Percentiles rank a stretch among this genome's conserved stretches.
Conservation (phyloP, 1,140 invertebrate genomes). For the Drosophila parabipectinata region DNA sequence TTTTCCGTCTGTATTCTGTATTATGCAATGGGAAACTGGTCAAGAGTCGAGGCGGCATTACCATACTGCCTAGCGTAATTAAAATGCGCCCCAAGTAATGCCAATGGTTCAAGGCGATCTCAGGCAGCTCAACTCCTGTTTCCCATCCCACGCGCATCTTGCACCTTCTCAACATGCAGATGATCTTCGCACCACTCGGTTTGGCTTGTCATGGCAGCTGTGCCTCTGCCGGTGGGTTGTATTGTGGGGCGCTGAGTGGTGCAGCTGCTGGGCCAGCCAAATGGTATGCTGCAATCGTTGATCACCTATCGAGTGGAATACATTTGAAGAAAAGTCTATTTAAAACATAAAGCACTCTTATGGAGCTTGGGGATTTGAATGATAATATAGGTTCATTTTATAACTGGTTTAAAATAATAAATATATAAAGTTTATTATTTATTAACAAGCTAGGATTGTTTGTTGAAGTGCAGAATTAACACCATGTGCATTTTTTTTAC, state of each 20-base stretch:
- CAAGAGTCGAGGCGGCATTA: constrained; percentile 35
- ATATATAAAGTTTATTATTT: background rate
- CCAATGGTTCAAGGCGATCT: constrained; percentile 67
- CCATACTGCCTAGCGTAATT: constrained; percentile 45
- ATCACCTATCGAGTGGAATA: constrained; percentile 23
- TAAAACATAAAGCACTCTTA: no score
- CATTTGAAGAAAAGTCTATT: background rate
- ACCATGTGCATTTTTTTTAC: constrained; percentile 41
- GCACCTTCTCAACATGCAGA: constrained; percentile 27
- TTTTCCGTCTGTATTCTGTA: constrained; percentile 13
- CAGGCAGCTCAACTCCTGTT: constrained; percentile 19
- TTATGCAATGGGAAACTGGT: constrained; percentile 30
- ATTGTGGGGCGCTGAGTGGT: constrained; percentile 44
- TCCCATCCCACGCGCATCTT: constrained; percentile 13
- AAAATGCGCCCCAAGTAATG: constrained; percentile 64
- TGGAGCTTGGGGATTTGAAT: no score
- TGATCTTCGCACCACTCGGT: constrained; percentile 29
- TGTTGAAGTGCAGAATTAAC: background rate
- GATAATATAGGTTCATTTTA: background rate
- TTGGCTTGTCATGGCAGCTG: constrained; percentile 53
- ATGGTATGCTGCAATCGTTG: constrained; percentile 42
- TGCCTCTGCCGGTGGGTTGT: constrained; percentile 29
- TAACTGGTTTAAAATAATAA: background rate
- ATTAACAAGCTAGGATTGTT: background rate
- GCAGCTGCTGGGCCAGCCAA: constrained; percentile 40